A percentile compares a stretch with the other conserved stretches of the same genome.
Conservation (phyloP, 2,113 vertebrate genomes). For the Sarotherodon lohbergeri region DNA sequence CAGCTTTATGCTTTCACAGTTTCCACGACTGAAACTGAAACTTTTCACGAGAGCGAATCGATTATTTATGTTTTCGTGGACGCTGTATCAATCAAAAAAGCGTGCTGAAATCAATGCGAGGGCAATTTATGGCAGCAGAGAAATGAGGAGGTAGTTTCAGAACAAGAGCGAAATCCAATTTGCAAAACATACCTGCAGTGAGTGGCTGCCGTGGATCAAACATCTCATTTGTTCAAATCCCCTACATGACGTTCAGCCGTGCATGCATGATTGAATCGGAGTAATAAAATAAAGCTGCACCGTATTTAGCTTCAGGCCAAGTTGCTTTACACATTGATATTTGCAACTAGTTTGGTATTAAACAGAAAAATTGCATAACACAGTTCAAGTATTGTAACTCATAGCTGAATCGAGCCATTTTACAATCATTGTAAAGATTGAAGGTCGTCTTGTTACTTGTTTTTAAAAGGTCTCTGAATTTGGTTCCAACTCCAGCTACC, state of each 20-base stretch:
- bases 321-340: constrained; percentile 7
- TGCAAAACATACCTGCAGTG: constrained; percentile 5
- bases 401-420: not conserved
- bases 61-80: not conserved
- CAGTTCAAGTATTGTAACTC: not conserved
- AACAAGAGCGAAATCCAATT: constrained; percentile 40
- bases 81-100: constrained; percentile 14
- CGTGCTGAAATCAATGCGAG: constrained; percentile 1
- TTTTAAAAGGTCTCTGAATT: not conserved
- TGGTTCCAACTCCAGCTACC: not conserved
- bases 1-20: not conserved
- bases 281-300: constrained; percentile 19
- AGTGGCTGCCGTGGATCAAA: constrained; percentile 36
- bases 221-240: constrained; percentile 17
- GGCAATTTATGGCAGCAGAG: constrained; percentile 15
- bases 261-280: not conserved
- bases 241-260: not conserved
- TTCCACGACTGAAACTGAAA: not conserved
- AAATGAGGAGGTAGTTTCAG: constrained; percentile 14
- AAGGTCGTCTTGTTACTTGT: not conserved
- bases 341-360: not conserved
- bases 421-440: not conserved
- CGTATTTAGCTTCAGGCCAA: not conserved
- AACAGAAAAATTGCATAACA: not conserved
- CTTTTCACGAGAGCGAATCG: not conserved